These are phyloP conservation scores for Pachyseris speciosa DNA, from an alignment of 64 coral and sea anemone genomes.

Conservation along the genomic window DNA sequence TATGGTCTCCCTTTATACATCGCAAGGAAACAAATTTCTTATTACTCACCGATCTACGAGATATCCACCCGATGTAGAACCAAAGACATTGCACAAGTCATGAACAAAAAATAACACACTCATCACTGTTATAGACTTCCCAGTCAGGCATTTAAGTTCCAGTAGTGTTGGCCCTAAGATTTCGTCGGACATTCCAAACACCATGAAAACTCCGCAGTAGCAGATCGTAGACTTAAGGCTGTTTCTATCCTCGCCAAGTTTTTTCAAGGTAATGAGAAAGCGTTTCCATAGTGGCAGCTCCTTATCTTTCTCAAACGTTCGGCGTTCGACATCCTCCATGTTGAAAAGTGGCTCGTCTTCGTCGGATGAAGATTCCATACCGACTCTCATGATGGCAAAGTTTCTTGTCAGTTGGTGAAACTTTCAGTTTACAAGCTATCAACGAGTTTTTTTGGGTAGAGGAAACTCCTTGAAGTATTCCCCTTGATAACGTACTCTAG, in stretches of 20 bases:
- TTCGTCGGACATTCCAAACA: conserved; percentile 97
- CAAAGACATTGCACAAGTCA: conserved; percentile 93
- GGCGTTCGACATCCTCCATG: conserved; percentile 78
- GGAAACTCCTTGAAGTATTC: background rate
- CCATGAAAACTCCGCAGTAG: conserved; percentile 95
- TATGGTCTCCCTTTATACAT: background rate
- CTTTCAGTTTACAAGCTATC: background rate
- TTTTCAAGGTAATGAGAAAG: conserved; percentile 41
- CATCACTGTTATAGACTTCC: conserved; percentile 90
- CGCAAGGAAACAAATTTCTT: background rate
- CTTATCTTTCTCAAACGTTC: conserved; percentile 66
- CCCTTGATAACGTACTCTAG: background rate
- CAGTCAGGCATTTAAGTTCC: conserved; percentile 81
- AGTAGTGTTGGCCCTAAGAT: conserved; percentile 87
- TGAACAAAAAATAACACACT: conserved; percentile 93
- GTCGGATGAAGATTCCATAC: conserved; percentile 61
- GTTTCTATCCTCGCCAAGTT: conserved; percentile 65
- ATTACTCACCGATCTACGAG: conserved; percentile 82
- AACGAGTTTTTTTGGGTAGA: background rate
- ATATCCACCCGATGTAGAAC: conserved; percentile 85
- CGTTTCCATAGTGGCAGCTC: conserved; percentile 62
- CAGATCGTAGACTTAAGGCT: conserved; percentile 82
- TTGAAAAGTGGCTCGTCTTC: conserved; percentile 88
- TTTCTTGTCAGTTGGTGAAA: background rate
- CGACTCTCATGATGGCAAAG: conserved; percentile 33